phyloP scores from a whole-genome alignment of 2,888 invertebrate species.

The Alsophila aescularia region DNA sequence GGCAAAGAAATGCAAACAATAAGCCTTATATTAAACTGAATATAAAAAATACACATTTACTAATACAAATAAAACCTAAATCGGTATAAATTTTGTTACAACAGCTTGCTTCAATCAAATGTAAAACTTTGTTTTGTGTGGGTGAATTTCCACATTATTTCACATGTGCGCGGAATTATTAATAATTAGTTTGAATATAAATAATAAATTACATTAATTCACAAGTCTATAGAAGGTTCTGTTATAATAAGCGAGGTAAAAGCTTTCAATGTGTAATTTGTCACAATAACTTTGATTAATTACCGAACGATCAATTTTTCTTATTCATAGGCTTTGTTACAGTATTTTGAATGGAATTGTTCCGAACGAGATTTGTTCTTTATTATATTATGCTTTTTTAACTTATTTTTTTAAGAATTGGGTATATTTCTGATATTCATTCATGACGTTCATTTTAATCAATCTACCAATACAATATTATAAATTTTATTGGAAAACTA shows the following conservation, averaged over 20 bases:
- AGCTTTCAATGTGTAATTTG: slow-evolving; percentile 56
- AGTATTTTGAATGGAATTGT: slow-evolving; percentile 43
- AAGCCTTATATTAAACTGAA: too few species aligned
- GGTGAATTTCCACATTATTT: slow-evolving; percentile 3
- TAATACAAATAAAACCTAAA: too few species aligned
- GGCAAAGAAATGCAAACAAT: too few species aligned
- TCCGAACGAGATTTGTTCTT: slow-evolving; percentile 20
- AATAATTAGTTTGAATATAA: too few species aligned
- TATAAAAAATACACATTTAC: too few species aligned
- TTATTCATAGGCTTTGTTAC: slow-evolving; percentile 43
- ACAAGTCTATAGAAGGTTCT: slow-evolving; percentile 7
- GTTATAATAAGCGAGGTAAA: slow-evolving; percentile 37
- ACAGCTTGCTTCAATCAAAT: background rate
- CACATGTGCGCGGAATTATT: slow-evolving; percentile 4
- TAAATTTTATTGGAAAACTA: too few species aligned
- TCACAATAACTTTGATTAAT: slow-evolving; percentile 56
- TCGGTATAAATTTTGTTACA: background rate
- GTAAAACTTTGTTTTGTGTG: background rate
- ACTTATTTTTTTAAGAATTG: background rate
- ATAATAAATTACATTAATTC: too few species aligned
- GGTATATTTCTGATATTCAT: background rate
- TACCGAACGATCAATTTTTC: slow-evolving; percentile 49
- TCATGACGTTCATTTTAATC: too few species aligned
- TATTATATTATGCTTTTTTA: background rate
- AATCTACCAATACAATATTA: too few species aligned